Percentiles rank a stretch among this genome's conserved stretches.
These are phyloP conservation scores for Plagodis dolabraria DNA, from an alignment of 2,888 invertebrate genomes.

Conservation along the genomic window DNA sequence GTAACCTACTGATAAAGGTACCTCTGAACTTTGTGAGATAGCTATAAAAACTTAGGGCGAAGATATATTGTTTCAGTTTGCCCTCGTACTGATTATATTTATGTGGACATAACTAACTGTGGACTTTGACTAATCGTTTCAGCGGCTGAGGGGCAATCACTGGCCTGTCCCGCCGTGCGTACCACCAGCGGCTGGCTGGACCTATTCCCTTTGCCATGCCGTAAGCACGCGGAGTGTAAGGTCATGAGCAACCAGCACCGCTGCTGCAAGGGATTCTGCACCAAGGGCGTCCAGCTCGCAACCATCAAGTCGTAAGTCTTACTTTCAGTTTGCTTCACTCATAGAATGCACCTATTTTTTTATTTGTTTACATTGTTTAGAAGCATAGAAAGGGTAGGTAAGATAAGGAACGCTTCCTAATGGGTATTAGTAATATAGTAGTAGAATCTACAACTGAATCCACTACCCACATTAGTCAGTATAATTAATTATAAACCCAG, in stretches of 20 bases:
- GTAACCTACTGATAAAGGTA: no score
- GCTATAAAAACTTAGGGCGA: no score
- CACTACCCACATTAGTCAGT: no score
- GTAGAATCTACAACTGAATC: no score
- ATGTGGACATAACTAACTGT: background rate
- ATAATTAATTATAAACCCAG: no score
- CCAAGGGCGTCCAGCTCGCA: constrained; percentile 69
- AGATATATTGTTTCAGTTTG: no score
- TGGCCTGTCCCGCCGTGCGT: constrained; percentile 74
- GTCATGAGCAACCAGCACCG: constrained; percentile 82
- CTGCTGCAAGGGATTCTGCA: constrained; percentile 84
- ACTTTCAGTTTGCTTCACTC: constrained; percentile 14
- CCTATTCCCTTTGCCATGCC: constrained; percentile 84
- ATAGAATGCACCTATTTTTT: background rate
- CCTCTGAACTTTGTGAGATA: no score
- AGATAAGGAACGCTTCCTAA: no score
- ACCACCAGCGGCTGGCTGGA: constrained; percentile 80
- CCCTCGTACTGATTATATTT: background rate
- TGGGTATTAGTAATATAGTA: no score
- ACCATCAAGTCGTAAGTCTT: constrained; percentile 60
- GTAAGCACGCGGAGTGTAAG: constrained; percentile 79
- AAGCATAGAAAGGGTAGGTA: no score
- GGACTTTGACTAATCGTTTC: constrained; percentile 10
- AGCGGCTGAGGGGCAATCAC: constrained; percentile 60
- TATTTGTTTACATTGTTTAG: background rate